These are phyloP conservation scores for Actinemys pallida DNA, from an alignment of 2,113 vertebrate species.

Conservation along the genomic window DNA sequence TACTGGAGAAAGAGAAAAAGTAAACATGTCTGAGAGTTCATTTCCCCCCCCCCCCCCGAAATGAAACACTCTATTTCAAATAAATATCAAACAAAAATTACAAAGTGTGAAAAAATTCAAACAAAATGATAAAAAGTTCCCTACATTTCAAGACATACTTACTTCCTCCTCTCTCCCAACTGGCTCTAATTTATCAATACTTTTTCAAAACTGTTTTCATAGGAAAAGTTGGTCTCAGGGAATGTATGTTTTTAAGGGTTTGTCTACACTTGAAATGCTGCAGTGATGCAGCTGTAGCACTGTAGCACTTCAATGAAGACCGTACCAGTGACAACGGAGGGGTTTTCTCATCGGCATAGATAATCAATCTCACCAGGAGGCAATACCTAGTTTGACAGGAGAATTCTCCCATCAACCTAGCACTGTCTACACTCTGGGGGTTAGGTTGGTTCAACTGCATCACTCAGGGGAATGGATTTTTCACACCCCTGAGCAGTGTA, in stretches of 20 bases:
- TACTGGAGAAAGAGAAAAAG: not conserved
- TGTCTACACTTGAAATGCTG: not conserved
- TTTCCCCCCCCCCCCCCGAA: not conserved
- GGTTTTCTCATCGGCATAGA: not conserved
- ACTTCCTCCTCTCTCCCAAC: not conserved
- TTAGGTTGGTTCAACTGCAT: not conserved
- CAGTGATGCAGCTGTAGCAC: too few species aligned
- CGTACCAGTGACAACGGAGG: not conserved
- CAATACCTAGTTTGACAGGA: too few species aligned
- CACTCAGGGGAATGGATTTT: not conserved
- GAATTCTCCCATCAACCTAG: too few species aligned
- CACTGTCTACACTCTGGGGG: too few species aligned
- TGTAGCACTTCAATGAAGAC: not conserved
- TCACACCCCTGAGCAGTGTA: not conserved
- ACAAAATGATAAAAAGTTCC: not conserved
- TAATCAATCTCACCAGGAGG: not conserved
- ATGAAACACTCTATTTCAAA: too few species aligned
- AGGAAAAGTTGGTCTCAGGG: not conserved
- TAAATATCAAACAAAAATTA: not conserved
- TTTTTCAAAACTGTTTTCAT: not conserved
- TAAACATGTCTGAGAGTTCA: not conserved
- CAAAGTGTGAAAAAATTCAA: not conserved
- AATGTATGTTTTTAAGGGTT: not conserved
- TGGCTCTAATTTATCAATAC: not conserved
- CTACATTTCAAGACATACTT: not conserved